Conservation (phyloP, 2,113 vertebrate species). For the Chelonoidis abingdonii region DNA sequence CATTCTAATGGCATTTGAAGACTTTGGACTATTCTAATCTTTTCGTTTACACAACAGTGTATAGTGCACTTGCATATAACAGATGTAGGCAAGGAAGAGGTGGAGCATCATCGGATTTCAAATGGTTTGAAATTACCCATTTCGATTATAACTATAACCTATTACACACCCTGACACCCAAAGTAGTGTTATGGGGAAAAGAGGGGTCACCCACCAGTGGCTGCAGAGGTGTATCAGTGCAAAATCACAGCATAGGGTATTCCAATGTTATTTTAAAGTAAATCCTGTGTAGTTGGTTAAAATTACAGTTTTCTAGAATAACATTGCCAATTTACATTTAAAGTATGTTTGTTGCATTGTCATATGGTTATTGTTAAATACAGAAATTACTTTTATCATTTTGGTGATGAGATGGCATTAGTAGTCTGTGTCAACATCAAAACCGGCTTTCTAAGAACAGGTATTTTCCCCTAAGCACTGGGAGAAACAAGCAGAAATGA, state of each 20-base stretch:
- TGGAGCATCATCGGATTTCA: not conserved
- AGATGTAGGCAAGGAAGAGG: not conserved
- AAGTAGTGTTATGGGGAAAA: constrained; percentile 10
- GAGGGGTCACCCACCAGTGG: not conserved
- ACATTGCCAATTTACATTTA: not conserved
- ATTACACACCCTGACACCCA: not conserved
- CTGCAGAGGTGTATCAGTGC: not conserved
- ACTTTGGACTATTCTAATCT: not conserved
- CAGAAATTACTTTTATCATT: not conserved
- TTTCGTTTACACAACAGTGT: not conserved
- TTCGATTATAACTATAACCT: constrained; percentile 14
- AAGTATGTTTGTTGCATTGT: not conserved
- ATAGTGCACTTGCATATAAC: not conserved
- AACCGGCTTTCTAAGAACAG: not conserved
- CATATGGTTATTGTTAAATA: not conserved
- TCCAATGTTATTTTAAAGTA: not conserved
- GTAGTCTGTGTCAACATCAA: not conserved
- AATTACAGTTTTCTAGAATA: constrained; percentile 4
- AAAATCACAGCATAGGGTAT: not conserved
- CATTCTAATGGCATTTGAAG: not conserved
- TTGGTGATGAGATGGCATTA: not conserved
- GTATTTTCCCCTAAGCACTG: not conserved
- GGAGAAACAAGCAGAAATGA: not conserved
- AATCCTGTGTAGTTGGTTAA: not conserved
- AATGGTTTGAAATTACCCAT: not conserved